Conservation (phyloP, 1,140 invertebrate species). For the Steinernema feltiae region DNA sequence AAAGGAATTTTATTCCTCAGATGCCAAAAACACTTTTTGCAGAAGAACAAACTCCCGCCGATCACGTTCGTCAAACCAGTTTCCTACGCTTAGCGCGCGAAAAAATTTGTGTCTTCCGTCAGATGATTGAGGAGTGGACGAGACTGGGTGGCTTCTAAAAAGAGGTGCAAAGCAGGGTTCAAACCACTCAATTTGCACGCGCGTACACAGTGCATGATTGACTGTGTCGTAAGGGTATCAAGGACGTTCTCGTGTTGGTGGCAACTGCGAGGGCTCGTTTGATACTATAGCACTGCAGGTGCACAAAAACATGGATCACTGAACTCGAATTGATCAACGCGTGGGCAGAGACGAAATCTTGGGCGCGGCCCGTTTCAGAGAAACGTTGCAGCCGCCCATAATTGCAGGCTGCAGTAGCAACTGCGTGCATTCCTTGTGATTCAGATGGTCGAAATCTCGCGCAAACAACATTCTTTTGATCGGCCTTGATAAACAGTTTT, state of each 20-base stretch:
- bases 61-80: no score
- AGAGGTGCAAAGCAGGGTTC: background rate
- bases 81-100: no score
- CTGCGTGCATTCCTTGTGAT: no score
- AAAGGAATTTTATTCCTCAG: no score
- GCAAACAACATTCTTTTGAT: no score
- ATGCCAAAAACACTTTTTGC: no score
- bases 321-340: background rate
- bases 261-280: no score
- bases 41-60: no score
- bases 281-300: background rate
- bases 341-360: background rate
- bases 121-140: background rate
- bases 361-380: background rate
- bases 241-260: background rate
- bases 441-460: no score
- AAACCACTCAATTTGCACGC: background rate
- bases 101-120: no score
- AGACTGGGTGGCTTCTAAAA: background rate
- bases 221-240: background rate
- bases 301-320: slow-evolving; percentile 11
- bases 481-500: background rate
- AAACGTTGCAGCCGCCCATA: background rate
- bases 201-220: no score
- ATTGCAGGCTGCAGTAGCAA: no score